A percentile compares a stretch with the other conserved stretches of the same genome.
Conservation (phyloP, 1,140 invertebrate species). For the Lamellibrachia luymesi region DNA sequence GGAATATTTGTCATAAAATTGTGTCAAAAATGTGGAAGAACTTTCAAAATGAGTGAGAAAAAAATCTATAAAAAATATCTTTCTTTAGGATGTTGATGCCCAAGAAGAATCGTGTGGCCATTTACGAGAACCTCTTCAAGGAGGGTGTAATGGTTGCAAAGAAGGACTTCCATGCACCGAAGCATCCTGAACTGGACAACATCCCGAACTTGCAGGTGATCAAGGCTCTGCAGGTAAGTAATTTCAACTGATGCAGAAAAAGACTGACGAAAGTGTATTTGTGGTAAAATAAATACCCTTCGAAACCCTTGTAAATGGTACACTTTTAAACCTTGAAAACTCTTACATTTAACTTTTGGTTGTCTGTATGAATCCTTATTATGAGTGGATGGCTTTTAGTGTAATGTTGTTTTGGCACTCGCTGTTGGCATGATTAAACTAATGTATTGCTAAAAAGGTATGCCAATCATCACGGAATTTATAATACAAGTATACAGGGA, state of each 20-base stretch:
- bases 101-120: conserved; percentile 90
- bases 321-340: background rate
- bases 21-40: too few species aligned
- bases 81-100: conserved; percentile 93
- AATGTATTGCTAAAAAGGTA: background rate
- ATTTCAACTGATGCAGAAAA: too few species aligned
- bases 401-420: background rate
- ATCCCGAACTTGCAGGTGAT: conserved; percentile 98
- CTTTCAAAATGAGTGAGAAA: too few species aligned
- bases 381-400: background rate
- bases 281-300: too few species aligned
- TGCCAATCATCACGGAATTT: background rate
- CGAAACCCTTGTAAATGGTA: background rate
- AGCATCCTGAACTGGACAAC: conserved; percentile 89
- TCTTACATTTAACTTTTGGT: too few species aligned
- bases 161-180: conserved; percentile 93
- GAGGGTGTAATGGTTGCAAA: conserved; percentile 58
- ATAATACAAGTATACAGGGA: background rate
- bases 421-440: too few species aligned
- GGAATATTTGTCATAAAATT: too few species aligned
- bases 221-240: conserved; percentile 83
- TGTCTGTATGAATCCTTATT: too few species aligned
- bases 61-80: too few species aligned
- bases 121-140: conserved; percentile 88
- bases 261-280: too few species aligned